Conservation (phyloP, 2,797 vertebrate genomes). For the Adelosebastes latens region DNA sequence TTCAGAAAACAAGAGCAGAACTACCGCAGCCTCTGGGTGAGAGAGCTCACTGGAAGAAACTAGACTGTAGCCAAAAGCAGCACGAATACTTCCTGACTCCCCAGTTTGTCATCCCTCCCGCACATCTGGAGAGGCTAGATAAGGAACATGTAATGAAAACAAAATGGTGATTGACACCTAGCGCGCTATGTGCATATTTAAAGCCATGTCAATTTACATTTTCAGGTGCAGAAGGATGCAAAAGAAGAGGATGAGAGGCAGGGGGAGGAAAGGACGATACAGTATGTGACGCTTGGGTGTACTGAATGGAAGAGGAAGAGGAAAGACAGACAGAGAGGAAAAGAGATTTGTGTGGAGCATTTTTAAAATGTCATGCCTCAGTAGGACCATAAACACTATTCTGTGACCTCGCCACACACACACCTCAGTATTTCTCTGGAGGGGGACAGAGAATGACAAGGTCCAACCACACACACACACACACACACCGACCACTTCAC, state of each 20-base stretch:
- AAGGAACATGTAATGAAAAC: conserved; percentile 57
- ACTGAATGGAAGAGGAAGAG: conserved; percentile 10
- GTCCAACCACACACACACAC: not conserved
- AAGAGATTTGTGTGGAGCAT: conserved; percentile 51
- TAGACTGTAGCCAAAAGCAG: conserved; percentile 44
- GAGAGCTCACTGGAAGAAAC: conserved; percentile 44
- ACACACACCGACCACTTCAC: not conserved
- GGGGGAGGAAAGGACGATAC: not conserved
- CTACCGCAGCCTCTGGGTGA: conserved; percentile 35
- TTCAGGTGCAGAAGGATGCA: conserved; percentile 32
- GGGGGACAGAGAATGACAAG: not conserved
- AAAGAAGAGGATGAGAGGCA: not conserved
- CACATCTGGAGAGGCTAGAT: conserved; percentile 66
- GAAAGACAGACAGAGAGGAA: conserved; percentile 18
- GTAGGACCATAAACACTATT: conserved; percentile 44
- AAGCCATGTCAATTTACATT: conserved; percentile 40
- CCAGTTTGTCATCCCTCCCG: conserved; percentile 32
- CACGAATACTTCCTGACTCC: conserved; percentile 39
- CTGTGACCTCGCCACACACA: conserved; percentile 13
- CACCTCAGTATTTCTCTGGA: not conserved
- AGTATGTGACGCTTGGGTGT: conserved; percentile 10
- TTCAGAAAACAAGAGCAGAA: conserved; percentile 47
- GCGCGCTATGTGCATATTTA: conserved; percentile 32
- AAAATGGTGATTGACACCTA: conserved; percentile 61
- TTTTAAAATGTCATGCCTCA: conserved; percentile 58